These are phyloP conservation scores for Psilopsiagon aurifrons DNA, from an alignment of 2,113 vertebrate genomes.

Conservation along the genomic window DNA sequence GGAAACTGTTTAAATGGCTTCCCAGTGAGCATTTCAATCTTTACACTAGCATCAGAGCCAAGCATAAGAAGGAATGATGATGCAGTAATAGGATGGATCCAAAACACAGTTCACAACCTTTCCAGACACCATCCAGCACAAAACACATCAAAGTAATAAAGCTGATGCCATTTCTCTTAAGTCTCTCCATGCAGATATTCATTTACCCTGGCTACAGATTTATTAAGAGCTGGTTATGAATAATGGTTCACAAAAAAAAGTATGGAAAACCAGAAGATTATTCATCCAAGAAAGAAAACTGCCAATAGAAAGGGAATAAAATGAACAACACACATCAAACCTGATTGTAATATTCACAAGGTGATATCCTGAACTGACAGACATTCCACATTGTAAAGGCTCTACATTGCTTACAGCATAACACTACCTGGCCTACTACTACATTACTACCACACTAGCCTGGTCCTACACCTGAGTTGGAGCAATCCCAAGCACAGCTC, in stretches of 20 bases:
- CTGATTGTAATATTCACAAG: neutral
- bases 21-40: slow-evolving; percentile 25
- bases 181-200: neutral
- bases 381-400: neutral
- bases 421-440: neutral
- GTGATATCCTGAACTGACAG: neutral
- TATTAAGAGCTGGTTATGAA: slow-evolving; percentile 1
- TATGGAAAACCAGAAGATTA: neutral
- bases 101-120: slow-evolving; percentile 38
- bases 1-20: slow-evolving; percentile 2
- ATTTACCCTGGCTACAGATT: neutral
- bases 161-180: neutral
- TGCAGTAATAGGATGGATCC: slow-evolving; percentile 32
- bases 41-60: neutral
- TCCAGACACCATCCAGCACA: neutral
- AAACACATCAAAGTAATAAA: slow-evolving; percentile 40
- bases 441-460: no score
- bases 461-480: no score
- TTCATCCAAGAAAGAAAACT: neutral
- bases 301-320: neutral
- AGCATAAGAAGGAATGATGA: slow-evolving; percentile 20
- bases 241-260: neutral
- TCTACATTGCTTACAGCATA: neutral
- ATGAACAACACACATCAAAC: neutral
- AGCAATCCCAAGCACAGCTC: no score